These are phyloP conservation scores for Leptodactylus fallax DNA, from an alignment of 2,797 vertebrate genomes.

Conservation along the genomic window DNA sequence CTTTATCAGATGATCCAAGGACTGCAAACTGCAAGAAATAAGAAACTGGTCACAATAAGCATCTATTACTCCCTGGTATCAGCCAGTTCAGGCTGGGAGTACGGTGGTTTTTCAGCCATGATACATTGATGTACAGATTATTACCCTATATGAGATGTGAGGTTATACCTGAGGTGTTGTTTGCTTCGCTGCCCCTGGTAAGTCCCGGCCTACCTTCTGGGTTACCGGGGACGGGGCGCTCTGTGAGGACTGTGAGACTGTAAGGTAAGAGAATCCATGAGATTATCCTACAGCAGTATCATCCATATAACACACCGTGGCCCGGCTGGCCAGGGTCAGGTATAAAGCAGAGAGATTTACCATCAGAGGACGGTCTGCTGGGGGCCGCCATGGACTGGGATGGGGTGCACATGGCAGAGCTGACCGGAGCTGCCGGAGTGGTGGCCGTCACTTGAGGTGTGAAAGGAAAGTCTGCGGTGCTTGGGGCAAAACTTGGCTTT, in stretches of 20 bases:
- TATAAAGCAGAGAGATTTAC: background rate
- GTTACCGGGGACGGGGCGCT: constrained; percentile 64
- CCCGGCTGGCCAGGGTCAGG: background rate
- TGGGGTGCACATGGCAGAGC: constrained; percentile 63
- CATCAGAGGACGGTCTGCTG: constrained; percentile 67
- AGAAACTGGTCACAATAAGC: background rate
- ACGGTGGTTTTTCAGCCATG: no score
- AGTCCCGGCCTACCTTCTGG: constrained; percentile 80
- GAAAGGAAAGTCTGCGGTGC: constrained; percentile 74
- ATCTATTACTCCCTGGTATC: background rate
- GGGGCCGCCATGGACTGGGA: constrained; percentile 35
- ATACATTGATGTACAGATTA: no score
- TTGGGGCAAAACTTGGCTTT: constrained; percentile 43
- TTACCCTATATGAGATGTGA: no score
- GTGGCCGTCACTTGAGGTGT: constrained; percentile 77
- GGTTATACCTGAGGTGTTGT: constrained; percentile 84
- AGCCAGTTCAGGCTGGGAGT: background rate
- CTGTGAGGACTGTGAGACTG: constrained; percentile 75
- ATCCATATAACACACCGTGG: background rate
- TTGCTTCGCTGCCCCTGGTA: constrained; percentile 68
- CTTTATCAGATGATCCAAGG: constrained; percentile 64
- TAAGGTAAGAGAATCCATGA: background rate
- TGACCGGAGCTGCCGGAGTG: constrained; percentile 64
- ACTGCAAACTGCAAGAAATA: constrained; percentile 67
- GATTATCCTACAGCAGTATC: no score